Percentiles rank a stretch among this genome's conserved stretches.
Conservation (phyloP, 2,888 invertebrate genomes). For the Hoplodrina ambigua region DNA sequence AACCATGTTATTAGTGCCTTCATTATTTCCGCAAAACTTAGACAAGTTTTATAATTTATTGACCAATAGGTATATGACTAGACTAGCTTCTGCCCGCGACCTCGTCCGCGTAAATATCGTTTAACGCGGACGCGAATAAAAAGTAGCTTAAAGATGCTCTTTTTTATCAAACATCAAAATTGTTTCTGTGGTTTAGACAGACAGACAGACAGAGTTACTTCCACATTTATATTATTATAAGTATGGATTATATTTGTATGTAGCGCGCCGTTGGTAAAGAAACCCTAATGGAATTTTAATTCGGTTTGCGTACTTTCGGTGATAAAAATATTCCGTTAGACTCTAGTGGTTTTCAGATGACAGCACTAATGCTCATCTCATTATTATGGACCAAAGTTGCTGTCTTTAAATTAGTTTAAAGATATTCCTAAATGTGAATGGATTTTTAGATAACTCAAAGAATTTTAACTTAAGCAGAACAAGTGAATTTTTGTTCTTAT, state of each 20-base stretch:
- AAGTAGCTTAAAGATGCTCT: too few relatives aligned
- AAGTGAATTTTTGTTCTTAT: background rate
- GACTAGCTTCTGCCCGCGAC: too few relatives aligned
- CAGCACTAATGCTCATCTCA: background rate
- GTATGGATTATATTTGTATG: background rate
- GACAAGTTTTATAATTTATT: too few relatives aligned
- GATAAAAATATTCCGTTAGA: conserved; percentile 15
- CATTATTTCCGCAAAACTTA: too few relatives aligned
- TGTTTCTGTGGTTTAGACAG: too few relatives aligned
- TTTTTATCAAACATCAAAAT: too few relatives aligned
- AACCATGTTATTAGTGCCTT: too few relatives aligned
- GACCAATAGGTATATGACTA: background rate
- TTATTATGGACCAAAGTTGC: background rate
- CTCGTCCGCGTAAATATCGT: too few relatives aligned
- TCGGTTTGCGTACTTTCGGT: conserved; percentile 25
- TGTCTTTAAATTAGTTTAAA: background rate
- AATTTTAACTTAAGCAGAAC: background rate
- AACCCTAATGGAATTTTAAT: conserved; percentile 30
- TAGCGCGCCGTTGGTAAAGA: background rate
- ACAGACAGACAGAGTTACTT: too few relatives aligned
- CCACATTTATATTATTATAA: too few relatives aligned
- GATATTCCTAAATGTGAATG: background rate
- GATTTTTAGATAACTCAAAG: background rate
- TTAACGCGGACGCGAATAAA: too few relatives aligned
- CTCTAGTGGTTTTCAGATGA: conserved; percentile 1